Base-by-base conservation (phyloP, 2,888 invertebrate species). In the Chaetogeoica ovagalla region DNA sequence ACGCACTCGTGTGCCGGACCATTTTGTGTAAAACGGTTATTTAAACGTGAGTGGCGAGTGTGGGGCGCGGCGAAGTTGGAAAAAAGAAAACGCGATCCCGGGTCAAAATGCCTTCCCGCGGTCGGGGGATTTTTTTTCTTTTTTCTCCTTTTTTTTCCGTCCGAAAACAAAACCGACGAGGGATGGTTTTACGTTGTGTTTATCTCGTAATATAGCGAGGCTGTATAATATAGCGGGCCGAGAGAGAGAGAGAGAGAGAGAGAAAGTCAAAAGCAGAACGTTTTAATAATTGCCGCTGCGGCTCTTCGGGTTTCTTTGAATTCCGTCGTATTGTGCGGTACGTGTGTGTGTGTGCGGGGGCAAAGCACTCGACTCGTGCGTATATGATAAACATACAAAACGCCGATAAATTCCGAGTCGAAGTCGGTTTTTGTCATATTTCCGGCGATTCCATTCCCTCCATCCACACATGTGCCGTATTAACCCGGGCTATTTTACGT, bases 361-460 rank as follows among this genome's bases (percentile, higher is more conserved):
- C 57, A 37, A 55, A 57, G 2, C 30, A 30, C 30, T 60, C 71
- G 55, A 57, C n/a, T 2, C 15, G 39, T 21, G 39, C 5, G 13
- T 17, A 37, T 52, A 57, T 21, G 8, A 71, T 23, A 48, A 39
- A 39, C 60, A 15, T 52, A 60, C 17, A 75, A 69, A 68, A 60
- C 19, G 19, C 63, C 71, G 39, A 79, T 79, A 79, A 79, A 79
- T 79, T 71, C 63, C 62, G 39, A 0, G 23, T 39, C 4, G 43
- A 43, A 55, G 79, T 71, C 79, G 62, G 79, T 79, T 79, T 79
- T 79, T 79, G 79, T 79, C 79, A 79, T 79, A 69, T 77, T 71
- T 43, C 79, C 71, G 71, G n/a, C 70, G 13, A 21, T 63, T 62
- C 71, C 79, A n/a, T 30, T 4, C 30, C 30, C 30, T 30, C 30